These are phyloP conservation scores for Disparrhopalites patrizii DNA, from an alignment of 2,888 invertebrate genomes.

Conservation along the genomic window DNA sequence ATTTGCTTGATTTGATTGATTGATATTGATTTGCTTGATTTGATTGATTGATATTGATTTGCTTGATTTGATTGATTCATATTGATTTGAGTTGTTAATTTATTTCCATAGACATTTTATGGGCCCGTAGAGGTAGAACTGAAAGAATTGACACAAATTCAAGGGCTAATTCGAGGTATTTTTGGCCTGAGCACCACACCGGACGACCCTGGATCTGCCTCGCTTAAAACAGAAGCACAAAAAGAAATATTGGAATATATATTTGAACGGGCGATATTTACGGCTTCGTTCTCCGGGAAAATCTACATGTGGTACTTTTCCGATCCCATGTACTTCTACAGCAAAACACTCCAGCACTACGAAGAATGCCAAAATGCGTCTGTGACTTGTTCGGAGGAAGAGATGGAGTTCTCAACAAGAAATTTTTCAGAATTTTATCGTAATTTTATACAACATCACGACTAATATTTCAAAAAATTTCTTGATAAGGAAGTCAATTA, in stretches of 20 bases:
- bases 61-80: background rate
- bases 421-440: too few relatives aligned
- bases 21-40: background rate
- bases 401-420: too few relatives aligned
- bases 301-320: slow-evolving; percentile 40
- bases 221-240: slow-evolving; percentile 6
- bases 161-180: slow-evolving; percentile 11
- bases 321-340: slow-evolving; percentile 10
- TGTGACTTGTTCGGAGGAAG: too few relatives aligned
- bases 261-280: slow-evolving; percentile 27
- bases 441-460: too few relatives aligned
- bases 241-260: slow-evolving; percentile 17
- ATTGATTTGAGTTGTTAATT: background rate
- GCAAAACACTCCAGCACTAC: slow-evolving; percentile 16
- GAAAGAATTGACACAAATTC: background rate
- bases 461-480: too few relatives aligned
- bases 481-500: too few relatives aligned
- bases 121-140: slow-evolving; percentile 26
- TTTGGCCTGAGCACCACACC: too few relatives aligned
- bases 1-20: background rate
- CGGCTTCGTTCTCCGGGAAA: slow-evolving; percentile 31
- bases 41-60: background rate
- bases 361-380: slow-evolving; percentile 1
- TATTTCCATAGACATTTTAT: slow-evolving; percentile 18
- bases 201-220: too few relatives aligned